Percentiles rank a stretch among this genome's conserved stretches.
phyloP scores from a whole-genome alignment of 2,113 vertebrate genomes.

The Seriola rivoliana region DNA sequence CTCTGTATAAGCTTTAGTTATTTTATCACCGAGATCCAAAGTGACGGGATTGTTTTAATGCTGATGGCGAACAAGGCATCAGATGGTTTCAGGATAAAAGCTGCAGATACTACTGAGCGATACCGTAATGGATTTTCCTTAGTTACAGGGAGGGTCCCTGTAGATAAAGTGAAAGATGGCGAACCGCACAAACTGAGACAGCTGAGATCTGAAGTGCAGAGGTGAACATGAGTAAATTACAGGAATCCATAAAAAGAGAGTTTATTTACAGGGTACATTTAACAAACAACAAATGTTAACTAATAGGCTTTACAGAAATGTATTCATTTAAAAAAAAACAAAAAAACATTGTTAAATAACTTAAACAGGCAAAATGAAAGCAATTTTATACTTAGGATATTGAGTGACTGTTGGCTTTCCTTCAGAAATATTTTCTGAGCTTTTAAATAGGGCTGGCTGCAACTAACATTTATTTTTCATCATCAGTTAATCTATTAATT shows the following conservation, averaged over 20 bases:
- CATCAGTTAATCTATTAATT: not conserved
- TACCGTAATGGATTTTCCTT: conserved; percentile 6
- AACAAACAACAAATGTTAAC: too few relatives aligned
- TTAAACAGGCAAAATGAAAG: not conserved
- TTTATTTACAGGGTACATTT: too few relatives aligned
- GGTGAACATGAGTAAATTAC: not conserved
- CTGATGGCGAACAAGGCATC: conserved; percentile 21
- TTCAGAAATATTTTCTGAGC: not conserved
- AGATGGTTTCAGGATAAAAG: conserved; percentile 49
- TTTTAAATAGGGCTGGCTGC: not conserved
- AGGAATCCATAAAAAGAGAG: not conserved
- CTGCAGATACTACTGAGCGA: conserved; percentile 32
- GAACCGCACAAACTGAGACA: not conserved
- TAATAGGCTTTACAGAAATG: not conserved
- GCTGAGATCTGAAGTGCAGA: not conserved
- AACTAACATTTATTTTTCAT: not conserved
- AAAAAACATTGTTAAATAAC: not conserved
- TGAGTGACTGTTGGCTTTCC: not conserved
- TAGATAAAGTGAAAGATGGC: too few relatives aligned
- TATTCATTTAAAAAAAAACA: not conserved
- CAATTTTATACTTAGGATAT: too few relatives aligned
- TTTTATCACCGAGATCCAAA: conserved; percentile 33
- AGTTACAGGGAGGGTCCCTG: not conserved
- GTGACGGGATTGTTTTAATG: conserved; percentile 21
- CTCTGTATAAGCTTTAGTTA: conserved; percentile 3